Evolutionary conservation across 1,140 invertebrate species (phyloP).

Genomic region (Cecropterus lyciades): DNA sequence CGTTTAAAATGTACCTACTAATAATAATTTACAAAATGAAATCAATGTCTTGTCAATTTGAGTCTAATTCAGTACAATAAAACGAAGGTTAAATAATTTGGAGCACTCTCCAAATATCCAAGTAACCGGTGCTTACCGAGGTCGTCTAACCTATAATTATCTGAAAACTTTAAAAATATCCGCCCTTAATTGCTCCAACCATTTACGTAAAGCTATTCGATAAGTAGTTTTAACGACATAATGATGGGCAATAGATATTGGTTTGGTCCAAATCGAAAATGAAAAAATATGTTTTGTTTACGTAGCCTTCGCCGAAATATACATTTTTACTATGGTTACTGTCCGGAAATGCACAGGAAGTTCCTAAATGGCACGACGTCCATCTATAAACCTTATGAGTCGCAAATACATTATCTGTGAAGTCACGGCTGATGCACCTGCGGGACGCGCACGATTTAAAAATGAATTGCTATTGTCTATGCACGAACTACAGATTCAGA

Average conservation of each 20-base stretch:
- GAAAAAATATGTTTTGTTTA: too few relatives aligned
- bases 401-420: slow-evolving; percentile 28
- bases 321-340: not conserved
- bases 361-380: slow-evolving; percentile 20
- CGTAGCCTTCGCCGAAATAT: too few relatives aligned
- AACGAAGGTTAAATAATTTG: slow-evolving; percentile 21
- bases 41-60: slow-evolving; percentile 5
- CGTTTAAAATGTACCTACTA: too few relatives aligned
- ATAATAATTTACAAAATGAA: not conserved
- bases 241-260: not conserved
- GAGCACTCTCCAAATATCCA: slow-evolving; percentile 8
- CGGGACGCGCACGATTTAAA: slow-evolving; percentile 27
- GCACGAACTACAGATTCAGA: slow-evolving; percentile 16
- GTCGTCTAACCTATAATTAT: slow-evolving; percentile 13
- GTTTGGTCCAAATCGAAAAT: too few relatives aligned
- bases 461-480: slow-evolving; percentile 29
- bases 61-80: not conserved
- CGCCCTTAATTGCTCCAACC: slow-evolving; percentile 9
- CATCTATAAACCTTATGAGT: slow-evolving; percentile 18
- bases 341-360: slow-evolving; percentile 26
- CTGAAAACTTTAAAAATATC: slow-evolving; percentile 22
- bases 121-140: slow-evolving; percentile 6
- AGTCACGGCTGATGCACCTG: slow-evolving; percentile 29
- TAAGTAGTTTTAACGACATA: slow-evolving; percentile 21
- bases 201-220: slow-evolving; percentile 12